Evolutionary conservation across 2,888 invertebrate species (phyloP), one percentile per base, ranked within the genome.

Genomic region (Pristionchus mayeri): DNA sequence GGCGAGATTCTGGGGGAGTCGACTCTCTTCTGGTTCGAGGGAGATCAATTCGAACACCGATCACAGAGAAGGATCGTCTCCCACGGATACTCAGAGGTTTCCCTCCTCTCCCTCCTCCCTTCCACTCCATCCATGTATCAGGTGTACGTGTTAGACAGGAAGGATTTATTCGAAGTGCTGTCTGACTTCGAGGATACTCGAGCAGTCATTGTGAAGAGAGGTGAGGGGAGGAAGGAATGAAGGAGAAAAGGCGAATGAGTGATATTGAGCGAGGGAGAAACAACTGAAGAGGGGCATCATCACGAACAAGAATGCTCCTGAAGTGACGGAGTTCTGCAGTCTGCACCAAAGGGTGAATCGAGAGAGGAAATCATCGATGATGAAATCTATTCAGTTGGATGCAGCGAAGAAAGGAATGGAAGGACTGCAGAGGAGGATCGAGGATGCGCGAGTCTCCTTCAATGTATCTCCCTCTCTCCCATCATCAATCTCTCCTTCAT

Each of bases 11-110:
- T 79, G 7, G 52, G 79, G 9, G 79, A n/a, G 18, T 79, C 79
- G 4, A 79, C 54, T 37, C 37, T 79, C 4, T 40, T 79, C 40
- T 79, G 79, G 79, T 79, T 79, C 54, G 54, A 79, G 11, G 79
- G 79, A 34, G 79, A 79, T 18, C 21, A 37, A 37, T 79, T n/a
- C 24, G 37, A 79, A 0, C 79, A 79, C 37, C 52, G 79, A 54
- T 37, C 48, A 18, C 34, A 52, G 9, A n/a, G 24, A 13, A 37
- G 24, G 18, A 52, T 79, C 34, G 54, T 79, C 54, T 79, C 79
- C 37, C 34, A 54, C 13, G 79, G 79, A 30, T 79, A 40, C 54
- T 79, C 79, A 11, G 79, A 79, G 79, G 79, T 79, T 2, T 79
- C 9, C 16, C 1, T 18, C n/a, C 40, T 21, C 9, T 34, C 44